A percentile compares a stretch with the other conserved stretches of the same genome.
Evolutionary conservation across 2,113 vertebrate species (phyloP).

Genomic region (Otis tarda): DNA sequence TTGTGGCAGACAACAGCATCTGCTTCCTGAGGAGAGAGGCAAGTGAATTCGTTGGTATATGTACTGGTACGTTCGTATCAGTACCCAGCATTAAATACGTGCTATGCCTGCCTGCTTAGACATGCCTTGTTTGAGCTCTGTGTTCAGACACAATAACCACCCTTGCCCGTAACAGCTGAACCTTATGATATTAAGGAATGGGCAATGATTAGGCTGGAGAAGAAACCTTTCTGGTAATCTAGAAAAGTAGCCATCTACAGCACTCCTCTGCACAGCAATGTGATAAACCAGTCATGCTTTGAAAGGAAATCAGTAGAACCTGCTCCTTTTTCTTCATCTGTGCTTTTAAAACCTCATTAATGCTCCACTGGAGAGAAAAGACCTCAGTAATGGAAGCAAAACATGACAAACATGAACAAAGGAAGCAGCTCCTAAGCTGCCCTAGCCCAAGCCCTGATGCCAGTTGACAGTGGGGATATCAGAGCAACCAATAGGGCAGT

Average conservation of each 20-base stretch:
- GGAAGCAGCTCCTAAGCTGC: background rate
- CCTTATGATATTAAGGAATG: background rate
- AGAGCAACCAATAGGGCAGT: background rate
- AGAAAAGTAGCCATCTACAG: background rate
- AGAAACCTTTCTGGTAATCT: background rate
- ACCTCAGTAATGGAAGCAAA: background rate
- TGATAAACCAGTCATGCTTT: background rate
- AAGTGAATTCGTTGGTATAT: background rate
- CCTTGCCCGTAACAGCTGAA: background rate
- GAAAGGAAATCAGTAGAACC: background rate
- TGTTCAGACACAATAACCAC: background rate
- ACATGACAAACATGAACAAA: background rate
- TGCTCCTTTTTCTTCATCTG: background rate
- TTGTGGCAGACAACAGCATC: background rate
- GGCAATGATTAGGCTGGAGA: background rate
- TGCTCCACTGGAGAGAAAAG: background rate
- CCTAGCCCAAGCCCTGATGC: background rate
- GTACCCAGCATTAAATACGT: background rate
- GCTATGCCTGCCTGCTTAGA: background rate
- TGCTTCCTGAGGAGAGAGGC: fast-evolving
- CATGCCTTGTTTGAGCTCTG: background rate
- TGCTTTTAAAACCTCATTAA: background rate
- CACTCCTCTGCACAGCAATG: background rate
- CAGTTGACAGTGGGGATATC: background rate
- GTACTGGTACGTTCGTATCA: background rate